A percentile compares a stretch with the other conserved stretches of the same genome.
These are phyloP conservation scores for Pangasius djambal DNA, from an alignment of 2,797 vertebrate genomes.

Conservation along the genomic window DNA sequence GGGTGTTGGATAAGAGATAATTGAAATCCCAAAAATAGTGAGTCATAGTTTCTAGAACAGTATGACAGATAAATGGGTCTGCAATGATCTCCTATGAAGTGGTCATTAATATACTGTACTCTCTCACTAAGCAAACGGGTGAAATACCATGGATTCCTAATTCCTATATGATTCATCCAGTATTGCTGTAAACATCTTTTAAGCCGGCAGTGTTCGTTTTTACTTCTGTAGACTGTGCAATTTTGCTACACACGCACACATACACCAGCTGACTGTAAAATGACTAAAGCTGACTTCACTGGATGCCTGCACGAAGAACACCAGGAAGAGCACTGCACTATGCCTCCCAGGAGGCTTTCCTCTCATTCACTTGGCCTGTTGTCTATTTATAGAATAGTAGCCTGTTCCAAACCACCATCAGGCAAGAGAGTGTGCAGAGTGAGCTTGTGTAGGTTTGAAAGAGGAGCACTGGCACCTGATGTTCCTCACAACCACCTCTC, in stretches of 20 bases:
- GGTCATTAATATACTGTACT: slow-evolving; percentile 16
- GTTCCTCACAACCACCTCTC: slow-evolving; percentile 38
- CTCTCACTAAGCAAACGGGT: neutral
- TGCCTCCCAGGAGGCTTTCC: slow-evolving; percentile 75
- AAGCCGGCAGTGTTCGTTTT: neutral
- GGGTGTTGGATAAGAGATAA: neutral
- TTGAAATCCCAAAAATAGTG: neutral
- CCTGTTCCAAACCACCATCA: slow-evolving; percentile 56
- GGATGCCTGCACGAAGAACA: neutral
- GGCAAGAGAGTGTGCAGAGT: slow-evolving; percentile 48
- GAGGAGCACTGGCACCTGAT: slow-evolving; percentile 65
- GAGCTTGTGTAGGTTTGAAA: slow-evolving; percentile 58
- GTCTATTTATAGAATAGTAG: slow-evolving; percentile 64
- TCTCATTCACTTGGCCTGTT: slow-evolving; percentile 49
- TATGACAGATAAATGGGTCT: neutral
- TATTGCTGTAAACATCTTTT: neutral
- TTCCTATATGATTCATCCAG: neutral
- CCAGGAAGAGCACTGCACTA: slow-evolving; percentile 65
- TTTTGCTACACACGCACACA: neutral
- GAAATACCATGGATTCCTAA: neutral
- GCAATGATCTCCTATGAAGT: neutral
- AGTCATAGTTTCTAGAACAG: neutral
- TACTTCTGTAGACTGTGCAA: neutral
- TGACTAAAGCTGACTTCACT: slow-evolving; percentile 8
- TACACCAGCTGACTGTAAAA: neutral